Base-by-base conservation (phyloP, 2,888 invertebrate species). In the Silvanus unidentatus region DNA sequence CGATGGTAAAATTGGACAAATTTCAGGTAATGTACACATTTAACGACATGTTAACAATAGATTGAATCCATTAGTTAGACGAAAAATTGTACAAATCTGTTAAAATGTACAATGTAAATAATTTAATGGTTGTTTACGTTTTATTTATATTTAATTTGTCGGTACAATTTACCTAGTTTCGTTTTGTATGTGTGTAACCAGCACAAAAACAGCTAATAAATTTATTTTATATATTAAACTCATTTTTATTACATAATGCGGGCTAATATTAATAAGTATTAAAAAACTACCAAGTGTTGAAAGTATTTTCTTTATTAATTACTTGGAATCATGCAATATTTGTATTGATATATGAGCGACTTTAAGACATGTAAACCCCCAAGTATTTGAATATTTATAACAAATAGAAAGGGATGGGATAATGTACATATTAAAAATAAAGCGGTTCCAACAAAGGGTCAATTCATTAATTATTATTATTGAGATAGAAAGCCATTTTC, bases 21-120 rank as follows among this genome's bases (percentile, higher is more conserved):
- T 45, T 44, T 35, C 47, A 47, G 42, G 44, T 28, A 39, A 47
- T 45, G 40, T 40, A 40, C 16, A n/a, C 14, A 13, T 15, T 13
- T 37, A 32, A 12, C 16, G 29, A 40, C 42, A 51, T 5, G n/a
- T 32, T 43, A 36, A 38, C 45, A 57, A 54, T 46, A 44, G 42
- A 48, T 11, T n/a, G 10, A 50, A 52, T 52, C 57, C 57, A 57
- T 57, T 57, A 57, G 54, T 47, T 55, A 50, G 47, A 14, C 37
- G 37, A 3, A 13, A 16, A 9, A 9, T 11, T 11, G 9, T 37
- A 13, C 9, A 13, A 37, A 15, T 37, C 4, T 15, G 37, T 39
- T 44, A 51, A n/a, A n/a, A n/a, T 44, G 27, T 39, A 41, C 40
- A 48, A 48, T 45, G 47, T 43, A 45, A 52, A 47, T 44, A 49